These are phyloP conservation scores for Ianthella basta DNA, from an alignment of 37 sponge, comb jelly and placozoan genomes.

Conservation along the genomic window DNA sequence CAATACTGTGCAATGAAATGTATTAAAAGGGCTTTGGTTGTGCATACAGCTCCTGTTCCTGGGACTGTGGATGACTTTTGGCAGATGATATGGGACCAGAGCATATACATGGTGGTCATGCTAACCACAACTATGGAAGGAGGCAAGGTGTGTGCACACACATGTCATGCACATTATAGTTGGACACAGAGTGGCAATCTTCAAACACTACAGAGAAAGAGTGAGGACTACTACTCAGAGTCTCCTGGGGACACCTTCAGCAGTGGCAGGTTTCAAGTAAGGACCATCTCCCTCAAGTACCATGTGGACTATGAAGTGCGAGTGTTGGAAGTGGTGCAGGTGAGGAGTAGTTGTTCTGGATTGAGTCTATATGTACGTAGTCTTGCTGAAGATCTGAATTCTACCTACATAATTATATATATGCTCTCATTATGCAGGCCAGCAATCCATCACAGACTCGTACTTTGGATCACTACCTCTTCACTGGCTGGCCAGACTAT, in stretches of 20 bases:
- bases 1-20: no score
- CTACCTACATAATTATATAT: no score
- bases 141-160: not conserved
- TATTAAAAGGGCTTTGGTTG: no score
- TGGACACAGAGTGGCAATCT: not conserved
- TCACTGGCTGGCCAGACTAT: conserved; percentile 19
- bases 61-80: not conserved
- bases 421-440: no score
- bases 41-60: conserved; percentile 8
- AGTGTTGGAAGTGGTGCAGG: not conserved
- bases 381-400: no score
- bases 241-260: not conserved
- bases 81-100: conserved; percentile 20
- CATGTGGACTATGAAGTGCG: conserved; percentile 20
- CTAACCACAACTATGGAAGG: conserved; percentile 5
- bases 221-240: conserved; percentile 3
- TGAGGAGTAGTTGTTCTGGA: no score
- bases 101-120: not conserved
- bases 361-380: no score
- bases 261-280: not conserved
- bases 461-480: conserved; percentile 7
- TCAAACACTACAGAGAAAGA: no score
- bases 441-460: no score
- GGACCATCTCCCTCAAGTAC: not conserved
- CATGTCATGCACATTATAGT: not conserved